Conservation (phyloP, 2,113 vertebrate genomes). For the Ciconia boyciana region DNA sequence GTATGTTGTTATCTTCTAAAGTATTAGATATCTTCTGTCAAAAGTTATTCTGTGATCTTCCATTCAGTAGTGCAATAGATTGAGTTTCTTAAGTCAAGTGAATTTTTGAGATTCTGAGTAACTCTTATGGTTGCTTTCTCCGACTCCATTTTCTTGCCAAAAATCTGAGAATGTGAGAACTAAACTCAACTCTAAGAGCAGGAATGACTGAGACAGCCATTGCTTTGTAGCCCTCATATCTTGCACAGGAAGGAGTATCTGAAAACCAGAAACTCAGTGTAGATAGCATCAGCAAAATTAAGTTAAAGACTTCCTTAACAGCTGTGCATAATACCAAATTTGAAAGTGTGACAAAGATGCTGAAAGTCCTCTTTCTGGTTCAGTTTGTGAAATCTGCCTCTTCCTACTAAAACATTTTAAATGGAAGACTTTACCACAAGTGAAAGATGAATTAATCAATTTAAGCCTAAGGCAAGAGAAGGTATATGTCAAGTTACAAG, state of each 20-base stretch:
- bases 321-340: not conserved
- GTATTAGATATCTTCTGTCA: not conserved
- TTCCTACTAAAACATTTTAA: slow-evolving; percentile 42
- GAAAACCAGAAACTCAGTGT: not conserved
- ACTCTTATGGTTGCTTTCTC: not conserved
- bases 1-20: not conserved
- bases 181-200: not conserved
- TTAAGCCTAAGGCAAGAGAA: slow-evolving; percentile 60
- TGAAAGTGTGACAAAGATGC: not conserved
- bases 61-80: not conserved
- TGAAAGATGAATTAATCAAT: slow-evolving; percentile 63
- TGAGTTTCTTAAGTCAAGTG: not conserved
- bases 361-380: slow-evolving; percentile 4
- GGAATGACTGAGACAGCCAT: not conserved
- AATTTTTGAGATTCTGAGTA: not conserved
- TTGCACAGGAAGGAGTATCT: not conserved
- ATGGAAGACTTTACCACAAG: slow-evolving; percentile 37
- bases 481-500: slow-evolving; percentile 46
- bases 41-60: not conserved
- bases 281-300: not conserved
- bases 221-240: not conserved
- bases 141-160: not conserved
- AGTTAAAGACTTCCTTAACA: not conserved
- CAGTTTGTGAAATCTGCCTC: slow-evolving; percentile 9
- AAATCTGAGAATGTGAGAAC: not conserved